phyloP scores from a whole-genome alignment of 2,888 invertebrate species.

The Cephus nigrinus region DNA sequence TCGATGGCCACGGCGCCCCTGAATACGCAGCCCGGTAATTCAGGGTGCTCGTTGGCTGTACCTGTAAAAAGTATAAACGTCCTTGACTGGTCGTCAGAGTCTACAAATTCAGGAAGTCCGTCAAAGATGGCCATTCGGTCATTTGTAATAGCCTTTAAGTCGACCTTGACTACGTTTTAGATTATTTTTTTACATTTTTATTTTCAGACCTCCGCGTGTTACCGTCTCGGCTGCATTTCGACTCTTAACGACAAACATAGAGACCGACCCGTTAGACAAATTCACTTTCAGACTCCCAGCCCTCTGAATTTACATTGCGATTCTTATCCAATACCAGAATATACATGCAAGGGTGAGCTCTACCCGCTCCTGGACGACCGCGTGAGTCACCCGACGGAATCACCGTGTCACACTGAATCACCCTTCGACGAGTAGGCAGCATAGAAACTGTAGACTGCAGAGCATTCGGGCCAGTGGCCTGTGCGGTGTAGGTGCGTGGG shows the following conservation, averaged over 20 bases:
- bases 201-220: not conserved
- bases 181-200: not conserved
- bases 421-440: constrained; percentile 23
- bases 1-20: not conserved
- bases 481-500: not conserved
- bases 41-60: not conserved
- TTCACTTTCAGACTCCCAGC: not conserved
- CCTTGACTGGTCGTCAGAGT: not conserved
- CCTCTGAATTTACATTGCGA: not conserved
- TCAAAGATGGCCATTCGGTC: not conserved
- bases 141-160: not conserved
- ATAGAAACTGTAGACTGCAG: not conserved
- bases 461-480: not conserved
- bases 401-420: constrained; percentile 37
- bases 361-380: not conserved
- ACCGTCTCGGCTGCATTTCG: not conserved
- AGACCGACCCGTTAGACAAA: not conserved
- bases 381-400: constrained; percentile 42
- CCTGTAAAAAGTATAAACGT: not conserved
- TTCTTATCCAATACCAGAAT: not conserved
- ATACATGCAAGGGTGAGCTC: not conserved
- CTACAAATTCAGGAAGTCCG: not conserved
- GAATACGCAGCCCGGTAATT: not conserved
- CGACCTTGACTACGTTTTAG: not conserved
- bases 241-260: not conserved